phyloP scores from a whole-genome alignment of 2,113 vertebrate species.

The Empidonax alnorum region DNA sequence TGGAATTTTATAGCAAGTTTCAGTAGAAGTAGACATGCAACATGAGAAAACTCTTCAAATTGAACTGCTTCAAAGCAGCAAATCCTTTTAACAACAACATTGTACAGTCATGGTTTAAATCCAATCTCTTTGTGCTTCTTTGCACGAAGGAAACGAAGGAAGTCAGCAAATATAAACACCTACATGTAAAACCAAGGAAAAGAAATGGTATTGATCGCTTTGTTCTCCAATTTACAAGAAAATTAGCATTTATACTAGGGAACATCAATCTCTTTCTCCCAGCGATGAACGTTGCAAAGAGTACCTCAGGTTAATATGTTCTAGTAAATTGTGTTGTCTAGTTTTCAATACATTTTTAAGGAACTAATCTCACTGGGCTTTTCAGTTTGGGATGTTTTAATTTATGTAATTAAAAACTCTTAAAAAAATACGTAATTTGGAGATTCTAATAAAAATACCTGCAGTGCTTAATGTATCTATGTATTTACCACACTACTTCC shows the following conservation, averaged over 20 bases:
- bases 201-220: not conserved
- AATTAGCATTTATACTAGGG: not conserved
- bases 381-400: constrained; percentile 30
- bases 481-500: constrained; percentile 37
- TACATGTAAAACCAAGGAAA: not conserved
- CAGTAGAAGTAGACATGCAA: not conserved
- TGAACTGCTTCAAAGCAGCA: not conserved
- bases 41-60: not conserved
- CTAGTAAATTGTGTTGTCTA: constrained; percentile 64
- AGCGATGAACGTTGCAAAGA: not conserved
- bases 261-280: constrained; percentile 28
- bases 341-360: constrained; percentile 35
- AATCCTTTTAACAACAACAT: not conserved
- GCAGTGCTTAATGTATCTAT: constrained; percentile 6
- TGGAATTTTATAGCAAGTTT: constrained; percentile 3
- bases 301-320: constrained; percentile 3
- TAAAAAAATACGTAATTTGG: constrained; percentile 70
- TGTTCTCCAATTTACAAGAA: not conserved
- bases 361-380: constrained; percentile 37
- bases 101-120: not conserved
- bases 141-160: not conserved
- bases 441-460: constrained; percentile 54
- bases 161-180: not conserved
- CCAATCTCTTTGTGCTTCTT: not conserved
- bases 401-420: constrained; percentile 2